Percentiles rank a stretch among this genome's conserved stretches.
phyloP scores from a whole-genome alignment of 53 echinoderm and acorn worm genomes.

The Mesocentrotus franciscanus region DNA sequence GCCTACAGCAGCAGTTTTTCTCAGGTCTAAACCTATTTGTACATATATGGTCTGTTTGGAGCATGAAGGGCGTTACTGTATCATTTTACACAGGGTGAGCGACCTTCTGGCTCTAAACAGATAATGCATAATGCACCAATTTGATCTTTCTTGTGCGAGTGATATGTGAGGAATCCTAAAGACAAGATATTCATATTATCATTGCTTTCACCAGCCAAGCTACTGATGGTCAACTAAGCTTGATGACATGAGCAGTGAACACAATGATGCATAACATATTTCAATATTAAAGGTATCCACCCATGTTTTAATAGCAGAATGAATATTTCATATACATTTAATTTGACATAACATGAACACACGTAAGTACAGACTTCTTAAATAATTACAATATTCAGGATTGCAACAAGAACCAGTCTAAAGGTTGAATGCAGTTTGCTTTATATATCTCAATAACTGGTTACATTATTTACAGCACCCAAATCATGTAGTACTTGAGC shows the following conservation, averaged over 20 bases:
- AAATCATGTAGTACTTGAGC: background rate
- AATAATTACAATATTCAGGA: conserved; percentile 28
- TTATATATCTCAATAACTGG: background rate
- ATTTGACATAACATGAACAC: conserved; percentile 27
- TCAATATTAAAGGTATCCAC: conserved; percentile 25
- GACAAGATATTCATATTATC: background rate
- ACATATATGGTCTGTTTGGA: background rate
- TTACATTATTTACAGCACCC: background rate
- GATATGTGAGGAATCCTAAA: background rate
- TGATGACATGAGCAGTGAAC: background rate
- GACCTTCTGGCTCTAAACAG: too few species aligned
- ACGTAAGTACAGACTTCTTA: background rate
- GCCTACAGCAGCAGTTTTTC: too few species aligned
- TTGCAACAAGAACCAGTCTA: background rate
- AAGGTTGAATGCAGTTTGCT: background rate
- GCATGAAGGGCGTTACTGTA: too few species aligned
- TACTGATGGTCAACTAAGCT: background rate
- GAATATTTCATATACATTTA: conserved; percentile 9
- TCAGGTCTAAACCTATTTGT: too few species aligned
- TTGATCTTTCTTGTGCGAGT: too few species aligned
- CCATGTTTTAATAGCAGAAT: conserved; percentile 23
- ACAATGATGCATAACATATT: background rate
- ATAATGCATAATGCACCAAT: background rate
- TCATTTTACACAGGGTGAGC: too few species aligned
- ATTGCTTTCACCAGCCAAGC: background rate